Evolutionary conservation across 2,888 invertebrate species (phyloP), one percentile per base, ranked within the genome.

Genomic region (Acanthosepion lycidas): DNA sequence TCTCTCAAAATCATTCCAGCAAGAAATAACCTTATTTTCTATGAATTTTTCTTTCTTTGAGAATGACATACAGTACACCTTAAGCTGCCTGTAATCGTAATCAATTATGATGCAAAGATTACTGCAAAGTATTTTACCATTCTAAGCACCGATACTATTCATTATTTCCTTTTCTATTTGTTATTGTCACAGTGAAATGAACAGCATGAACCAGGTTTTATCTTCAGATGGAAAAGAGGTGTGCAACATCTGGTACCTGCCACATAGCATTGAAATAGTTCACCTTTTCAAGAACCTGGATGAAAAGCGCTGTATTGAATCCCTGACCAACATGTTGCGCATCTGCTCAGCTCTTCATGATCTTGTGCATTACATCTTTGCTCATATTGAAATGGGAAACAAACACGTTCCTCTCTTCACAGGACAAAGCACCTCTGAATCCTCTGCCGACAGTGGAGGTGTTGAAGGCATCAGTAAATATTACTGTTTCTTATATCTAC

Each of bases 181-280:
- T 42, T 33, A 33, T 91, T 91, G 91, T 18, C 33, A 42, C 42
- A 91, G 33, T 91, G 42, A 59, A 23, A 20, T 18, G 23, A 26
- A 49, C 92, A 28, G 6, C 26, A 42, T 20, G 48, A 23, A 92
- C 3, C 92, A 97, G 20, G 95, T 97, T 20, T 95, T 97, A 55
- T 97, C 97, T 9, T 95, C 96, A 6, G 96, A 97, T 94, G 97
- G 97, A 3, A 95, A 96, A 49, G 95, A 96, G 94, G 96, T 97
- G 18, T 95, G 97, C 93, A 97, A 97, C 95, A 95, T 97, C 53
- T 97, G 97, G 97, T 97, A 97, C 95, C 96, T 97, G 51, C 97
- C 97, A 0, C 97, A 97, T 95, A 96, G 96, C 95, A 96, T 96
- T 0, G 97, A 97, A 95, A 95, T 97, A 12, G 95, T 97, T 94